Base-by-base conservation (phyloP, 2,888 invertebrate species). In the Leuctra nigra region DNA sequence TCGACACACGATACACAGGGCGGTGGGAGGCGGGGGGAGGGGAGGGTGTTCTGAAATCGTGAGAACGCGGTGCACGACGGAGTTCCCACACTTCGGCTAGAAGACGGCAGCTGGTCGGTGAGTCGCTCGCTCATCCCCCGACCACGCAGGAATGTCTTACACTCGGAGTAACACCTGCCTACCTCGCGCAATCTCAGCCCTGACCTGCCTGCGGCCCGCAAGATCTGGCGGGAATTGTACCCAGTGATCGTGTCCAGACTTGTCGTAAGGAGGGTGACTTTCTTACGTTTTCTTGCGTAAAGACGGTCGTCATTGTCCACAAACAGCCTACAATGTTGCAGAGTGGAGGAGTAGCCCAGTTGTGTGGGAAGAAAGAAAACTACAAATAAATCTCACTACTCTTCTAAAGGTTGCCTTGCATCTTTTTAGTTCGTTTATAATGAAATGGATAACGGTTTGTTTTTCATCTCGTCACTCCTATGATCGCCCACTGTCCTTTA, bases 81-180 rank as follows among this genome's bases (percentile, higher is more conserved):
- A 54, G 62, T 63, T 63, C 63, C 63, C 63, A 63, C 63, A 61
- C 59, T 59, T 59, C 56, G 46, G 22, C n/a, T n/a, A n/a, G 39
- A 14, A 47, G 41, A 36, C 55, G 53, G 59, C 61, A 61, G 61
- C 57, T 61, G 61, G 57, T 56, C 54, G 53, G 24, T 56, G 48
- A 35, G 29, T 14, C 16, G 33, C 35, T 11, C 14, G 25, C 39
- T 38, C 24, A 16, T 39, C 18, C 25, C 22, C 53, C 14, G n/a
- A 18, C 52, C 7, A 29, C 38, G 16, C 13, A 16, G 50, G 50
- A 50, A 50, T 50, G 50, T 20, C 20, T n/a, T n/a, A n/a, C n/a
- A n/a, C n/a, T 6, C 7, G 20, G 11, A 33, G 29, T 16, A 55
- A 46, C 55, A 55, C 57, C 48, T 48, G 25, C 54, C 47, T 29